Evolutionary conservation across 2,888 invertebrate species (phyloP).

Genomic region (Mamestra brassicae): DNA sequence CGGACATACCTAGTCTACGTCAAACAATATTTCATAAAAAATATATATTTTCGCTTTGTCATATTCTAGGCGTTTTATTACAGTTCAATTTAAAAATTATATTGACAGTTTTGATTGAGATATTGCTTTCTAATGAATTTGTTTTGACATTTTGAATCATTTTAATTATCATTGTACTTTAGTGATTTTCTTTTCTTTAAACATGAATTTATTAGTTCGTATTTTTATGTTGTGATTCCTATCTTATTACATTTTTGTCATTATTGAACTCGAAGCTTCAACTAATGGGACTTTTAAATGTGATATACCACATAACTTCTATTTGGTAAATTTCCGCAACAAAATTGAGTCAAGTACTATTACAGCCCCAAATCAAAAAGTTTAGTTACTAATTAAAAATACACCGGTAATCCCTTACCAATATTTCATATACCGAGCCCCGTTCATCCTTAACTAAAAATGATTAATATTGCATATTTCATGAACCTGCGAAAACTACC

Average conservation of each 20-base stretch:
- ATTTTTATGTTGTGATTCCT: too few relatives aligned
- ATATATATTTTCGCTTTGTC: background rate
- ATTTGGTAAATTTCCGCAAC: background rate
- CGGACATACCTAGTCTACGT: too few relatives aligned
- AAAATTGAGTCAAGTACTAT: background rate
- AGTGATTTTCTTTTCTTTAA: too few relatives aligned
- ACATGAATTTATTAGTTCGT: too few relatives aligned
- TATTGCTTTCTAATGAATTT: too few relatives aligned
- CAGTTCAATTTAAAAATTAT: too few relatives aligned
- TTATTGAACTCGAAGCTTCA: background rate
- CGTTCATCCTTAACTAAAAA: slow-evolving; percentile 4
- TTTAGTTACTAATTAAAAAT: background rate
- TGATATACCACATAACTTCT: background rate
- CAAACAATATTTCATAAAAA: background rate
- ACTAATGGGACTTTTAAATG: background rate
- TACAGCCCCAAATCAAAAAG: background rate
- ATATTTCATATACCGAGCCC: slow-evolving; percentile 5
- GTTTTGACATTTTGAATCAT: too few relatives aligned
- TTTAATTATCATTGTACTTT: too few relatives aligned
- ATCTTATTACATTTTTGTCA: too few relatives aligned
- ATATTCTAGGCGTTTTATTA: background rate
- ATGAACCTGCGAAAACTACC: slow-evolving; percentile 33
- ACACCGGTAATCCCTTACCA: background rate
- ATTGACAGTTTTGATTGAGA: too few relatives aligned
- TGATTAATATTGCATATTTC: slow-evolving; percentile 22